These are phyloP conservation scores for Riparia riparia DNA, from an alignment of 2,113 vertebrate genomes.

Conservation along the genomic window DNA sequence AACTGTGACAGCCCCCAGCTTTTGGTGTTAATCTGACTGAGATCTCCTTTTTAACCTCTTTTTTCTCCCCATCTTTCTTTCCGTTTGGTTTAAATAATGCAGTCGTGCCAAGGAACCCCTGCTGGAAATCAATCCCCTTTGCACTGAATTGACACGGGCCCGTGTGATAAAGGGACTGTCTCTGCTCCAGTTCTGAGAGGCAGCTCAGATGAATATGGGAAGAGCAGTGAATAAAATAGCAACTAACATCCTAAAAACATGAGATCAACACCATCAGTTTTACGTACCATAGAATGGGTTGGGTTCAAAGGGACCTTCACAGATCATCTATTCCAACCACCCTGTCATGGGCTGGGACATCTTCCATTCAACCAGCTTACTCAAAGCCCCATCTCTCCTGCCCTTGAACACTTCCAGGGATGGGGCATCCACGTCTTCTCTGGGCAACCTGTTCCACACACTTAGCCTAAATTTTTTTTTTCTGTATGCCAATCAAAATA, in stretches of 20 bases:
- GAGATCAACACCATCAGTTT: neutral
- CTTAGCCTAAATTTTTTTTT: accelerated
- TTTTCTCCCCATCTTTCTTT: neutral
- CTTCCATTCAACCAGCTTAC: neutral
- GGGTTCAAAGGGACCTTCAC: neutral
- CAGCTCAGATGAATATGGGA: neutral
- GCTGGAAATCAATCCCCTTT: neutral
- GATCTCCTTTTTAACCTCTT: neutral
- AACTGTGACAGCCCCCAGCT: neutral
- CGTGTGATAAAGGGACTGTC: neutral
- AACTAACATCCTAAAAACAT: neutral
- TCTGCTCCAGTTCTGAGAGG: neutral
- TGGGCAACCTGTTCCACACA: neutral
- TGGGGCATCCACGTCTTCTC: neutral
- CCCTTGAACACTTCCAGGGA: neutral
- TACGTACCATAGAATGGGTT: neutral
- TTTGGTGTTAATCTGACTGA: neutral
- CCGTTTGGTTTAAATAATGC: neutral
- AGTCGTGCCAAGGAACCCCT: neutral
- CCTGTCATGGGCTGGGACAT: neutral
- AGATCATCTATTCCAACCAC: neutral
- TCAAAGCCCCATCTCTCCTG: neutral
- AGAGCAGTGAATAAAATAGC: neutral
- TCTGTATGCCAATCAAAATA: neutral
- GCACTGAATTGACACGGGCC: neutral